These are phyloP conservation scores for Gila orcuttii DNA, from an alignment of 2,113 vertebrate genomes.

Conservation along the genomic window DNA sequence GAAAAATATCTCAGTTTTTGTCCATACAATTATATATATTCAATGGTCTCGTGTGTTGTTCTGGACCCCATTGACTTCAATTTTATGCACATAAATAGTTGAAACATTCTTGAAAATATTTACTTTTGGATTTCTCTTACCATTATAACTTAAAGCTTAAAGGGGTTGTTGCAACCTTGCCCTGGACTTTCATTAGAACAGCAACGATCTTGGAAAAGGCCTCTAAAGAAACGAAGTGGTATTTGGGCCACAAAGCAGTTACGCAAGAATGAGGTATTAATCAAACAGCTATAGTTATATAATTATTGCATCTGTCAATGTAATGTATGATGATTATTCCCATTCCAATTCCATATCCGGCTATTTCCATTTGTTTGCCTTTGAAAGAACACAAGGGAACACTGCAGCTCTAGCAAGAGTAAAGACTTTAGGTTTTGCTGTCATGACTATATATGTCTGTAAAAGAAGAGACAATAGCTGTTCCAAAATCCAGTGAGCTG, in stretches of 20 bases:
- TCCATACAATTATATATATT: background rate
- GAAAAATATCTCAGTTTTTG: background rate
- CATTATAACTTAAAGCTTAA: background rate
- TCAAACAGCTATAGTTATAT: conserved; percentile 8
- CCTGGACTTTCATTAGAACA: conserved; percentile 54
- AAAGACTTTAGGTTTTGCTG: conserved; percentile 8
- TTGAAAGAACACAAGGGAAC: conserved; percentile 10
- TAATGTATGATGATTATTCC: conserved; percentile 27
- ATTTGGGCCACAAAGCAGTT: conserved; percentile 15
- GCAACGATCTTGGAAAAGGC: conserved; percentile 46
- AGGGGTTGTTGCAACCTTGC: background rate
- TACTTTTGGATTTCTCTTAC: background rate
- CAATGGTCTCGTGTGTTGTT: background rate
- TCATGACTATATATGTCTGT: background rate
- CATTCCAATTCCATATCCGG: conserved; percentile 25
- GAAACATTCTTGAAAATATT: background rate
- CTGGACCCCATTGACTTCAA: background rate
- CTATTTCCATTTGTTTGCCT: conserved; percentile 22
- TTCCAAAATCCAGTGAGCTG: background rate
- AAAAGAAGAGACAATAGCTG: background rate
- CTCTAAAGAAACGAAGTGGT: conserved; percentile 43
- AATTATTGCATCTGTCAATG: conserved; percentile 29
- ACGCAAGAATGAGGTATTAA: conserved; percentile 21
- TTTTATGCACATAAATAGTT: background rate
- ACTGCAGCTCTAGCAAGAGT: background rate